phyloP scores from a whole-genome alignment of 2,888 invertebrate species.

The Tridacna crocea region DNA sequence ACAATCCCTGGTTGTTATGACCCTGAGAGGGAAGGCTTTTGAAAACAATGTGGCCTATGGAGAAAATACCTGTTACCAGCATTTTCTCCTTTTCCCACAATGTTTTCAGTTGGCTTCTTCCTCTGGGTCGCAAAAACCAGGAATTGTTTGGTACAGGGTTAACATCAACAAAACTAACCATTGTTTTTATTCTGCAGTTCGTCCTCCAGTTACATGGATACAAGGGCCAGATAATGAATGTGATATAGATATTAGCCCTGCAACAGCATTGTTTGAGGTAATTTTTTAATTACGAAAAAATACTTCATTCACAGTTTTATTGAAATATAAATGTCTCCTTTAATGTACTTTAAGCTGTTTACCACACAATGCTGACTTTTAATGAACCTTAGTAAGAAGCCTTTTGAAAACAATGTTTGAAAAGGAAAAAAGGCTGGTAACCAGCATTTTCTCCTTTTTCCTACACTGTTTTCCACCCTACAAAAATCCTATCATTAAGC shows the following conservation, averaged over 20 bases:
- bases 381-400: neutral
- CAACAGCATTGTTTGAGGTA: constrained; percentile 16
- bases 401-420: neutral
- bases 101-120: no score
- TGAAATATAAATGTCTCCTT: no score
- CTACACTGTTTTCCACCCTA: neutral
- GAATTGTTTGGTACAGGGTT: no score
- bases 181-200: neutral
- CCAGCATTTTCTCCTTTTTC: neutral
- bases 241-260: constrained; percentile 9
- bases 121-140: no score
- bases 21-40: neutral
- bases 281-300: neutral
- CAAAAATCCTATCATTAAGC: no score
- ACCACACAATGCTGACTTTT: neutral
- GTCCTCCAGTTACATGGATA: neutral
- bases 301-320: no score
- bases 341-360: no score
- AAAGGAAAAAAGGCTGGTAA: neutral
- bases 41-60: constrained; percentile 1
- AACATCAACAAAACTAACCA: no score
- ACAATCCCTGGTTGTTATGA: neutral
- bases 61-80: neutral
- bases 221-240: neutral
- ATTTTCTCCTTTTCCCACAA: neutral